Evolutionary conservation across 2,888 invertebrate genomes (phyloP).

Genomic region (Drosophila flavopinicola): DNA sequence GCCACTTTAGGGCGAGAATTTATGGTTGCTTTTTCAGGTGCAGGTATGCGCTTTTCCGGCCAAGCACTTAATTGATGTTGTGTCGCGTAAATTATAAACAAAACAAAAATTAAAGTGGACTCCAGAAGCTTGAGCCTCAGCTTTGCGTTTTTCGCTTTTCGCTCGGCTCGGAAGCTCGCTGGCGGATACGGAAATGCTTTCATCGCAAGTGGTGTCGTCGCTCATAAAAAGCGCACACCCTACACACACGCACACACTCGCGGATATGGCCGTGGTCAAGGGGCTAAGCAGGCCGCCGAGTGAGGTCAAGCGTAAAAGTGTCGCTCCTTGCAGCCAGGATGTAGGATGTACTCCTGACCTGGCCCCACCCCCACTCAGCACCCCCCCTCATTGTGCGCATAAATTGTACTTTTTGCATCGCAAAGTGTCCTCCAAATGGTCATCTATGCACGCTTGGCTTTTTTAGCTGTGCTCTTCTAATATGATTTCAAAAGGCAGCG

Average conservation of each 20-base stretch:
- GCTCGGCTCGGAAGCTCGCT: slow-evolving; percentile 47
- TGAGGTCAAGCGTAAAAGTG: slow-evolving; percentile 80
- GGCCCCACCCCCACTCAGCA: not conserved
- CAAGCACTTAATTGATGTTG: slow-evolving; percentile 84
- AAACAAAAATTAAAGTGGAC: slow-evolving; percentile 83
- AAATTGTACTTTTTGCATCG: slow-evolving; percentile 69
- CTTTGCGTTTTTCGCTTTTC: slow-evolving; percentile 14
- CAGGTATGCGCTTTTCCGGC: slow-evolving; percentile 82
- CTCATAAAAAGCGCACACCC: slow-evolving; percentile 68
- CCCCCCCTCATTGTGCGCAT: slow-evolving; percentile 43
- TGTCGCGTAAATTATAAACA: slow-evolving; percentile 84
- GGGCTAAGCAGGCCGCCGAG: slow-evolving; percentile 69
- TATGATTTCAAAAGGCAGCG: slow-evolving; percentile 26
- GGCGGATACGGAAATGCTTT: slow-evolving; percentile 80
- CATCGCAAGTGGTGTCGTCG: slow-evolving; percentile 79
- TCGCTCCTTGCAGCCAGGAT: slow-evolving; percentile 59
- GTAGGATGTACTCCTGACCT: slow-evolving; percentile 55
- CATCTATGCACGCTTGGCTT: slow-evolving; percentile 18
- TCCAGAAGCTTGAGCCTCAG: slow-evolving; percentile 31
- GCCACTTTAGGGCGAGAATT: slow-evolving; percentile 76
- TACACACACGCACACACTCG: slow-evolving; percentile 12
- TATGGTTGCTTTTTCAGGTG: slow-evolving; percentile 81
- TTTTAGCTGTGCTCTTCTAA: slow-evolving; percentile 22
- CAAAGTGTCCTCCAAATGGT: slow-evolving; percentile 55
- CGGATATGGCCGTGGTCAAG: slow-evolving; percentile 61